Base-by-base conservation (phyloP, 2,888 invertebrate species). In the Drosophila setosimentum region DNA sequence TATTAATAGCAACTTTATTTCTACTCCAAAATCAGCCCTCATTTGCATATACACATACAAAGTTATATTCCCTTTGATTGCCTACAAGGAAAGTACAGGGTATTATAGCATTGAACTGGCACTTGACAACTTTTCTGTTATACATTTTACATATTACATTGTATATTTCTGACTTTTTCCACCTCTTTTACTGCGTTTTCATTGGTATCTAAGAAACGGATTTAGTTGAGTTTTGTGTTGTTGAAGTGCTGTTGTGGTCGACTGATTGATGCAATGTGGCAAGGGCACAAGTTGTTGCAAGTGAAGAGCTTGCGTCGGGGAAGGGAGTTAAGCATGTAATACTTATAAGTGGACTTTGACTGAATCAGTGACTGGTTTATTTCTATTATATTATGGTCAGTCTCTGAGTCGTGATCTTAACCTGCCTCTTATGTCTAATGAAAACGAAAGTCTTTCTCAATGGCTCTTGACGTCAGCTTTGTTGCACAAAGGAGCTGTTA, bases 191-290 rank as follows among this genome's bases (percentile, higher is more conserved):
- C 29, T 67, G 68, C 69, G 57, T 49, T n/a, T 54, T 53, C 5
- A 13, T n/a, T 40, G 35, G 40, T 33, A 57, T 35, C 27, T 60
- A 29, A 48, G 59, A 69, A 68, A 68, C 70, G 82, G 79, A 73
- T 78, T 73, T 21, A 16, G 73, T 80, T 42, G 63, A 68, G 60
- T 53, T 58, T 45, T 49, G 37, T 33, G 77, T 53, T 78, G 71
- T 87, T 87, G 73, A 89, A 85, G 88, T 68, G 67, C 76, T 66
- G 59, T 24, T 45, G 1, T 45, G 21, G 45, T 57, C 68, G 68
- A 58, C 82, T 84, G 90, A 87, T 83, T 89, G 90, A 85, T 83
- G 83, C 90, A 79, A 70, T 82, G 79, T 66, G 80, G 76, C 88
- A 83, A 89, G 88, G 82, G 88, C 90, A 66, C 61, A 68, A 69